Conservation (phyloP, 2,113 vertebrate genomes). For the Plestiodon gilberti region DNA sequence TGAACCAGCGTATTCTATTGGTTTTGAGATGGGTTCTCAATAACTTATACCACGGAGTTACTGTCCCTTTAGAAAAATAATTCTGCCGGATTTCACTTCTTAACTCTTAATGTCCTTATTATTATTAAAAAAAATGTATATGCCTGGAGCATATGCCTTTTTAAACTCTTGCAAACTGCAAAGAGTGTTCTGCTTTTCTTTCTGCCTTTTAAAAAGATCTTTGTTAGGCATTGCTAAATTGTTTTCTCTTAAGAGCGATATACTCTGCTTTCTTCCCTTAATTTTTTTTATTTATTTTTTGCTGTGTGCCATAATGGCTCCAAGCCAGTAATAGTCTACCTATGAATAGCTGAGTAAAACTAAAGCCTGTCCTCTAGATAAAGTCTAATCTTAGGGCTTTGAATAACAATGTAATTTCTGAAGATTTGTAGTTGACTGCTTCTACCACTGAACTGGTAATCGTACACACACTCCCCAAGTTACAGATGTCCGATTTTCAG, state of each 20-base stretch:
- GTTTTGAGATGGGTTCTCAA: not conserved
- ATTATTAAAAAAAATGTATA: not conserved
- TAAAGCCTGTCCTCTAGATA: not conserved
- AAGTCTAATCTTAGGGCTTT: not conserved
- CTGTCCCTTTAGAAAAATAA: not conserved
- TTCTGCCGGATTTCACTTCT: not conserved
- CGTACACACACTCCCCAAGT: too few relatives aligned
- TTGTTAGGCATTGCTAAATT: not conserved
- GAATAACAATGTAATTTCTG: not conserved
- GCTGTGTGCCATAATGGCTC: not conserved
- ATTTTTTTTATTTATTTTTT: too few relatives aligned
- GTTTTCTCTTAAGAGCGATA: not conserved
- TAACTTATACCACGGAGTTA: not conserved
- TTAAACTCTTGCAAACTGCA: not conserved
- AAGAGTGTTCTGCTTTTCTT: not conserved
- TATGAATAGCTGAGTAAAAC: not conserved
- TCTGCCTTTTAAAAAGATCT: not conserved
- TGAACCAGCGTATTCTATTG: not conserved
- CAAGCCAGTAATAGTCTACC: not conserved
- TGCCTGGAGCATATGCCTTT: not conserved
- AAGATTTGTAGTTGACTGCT: not conserved
- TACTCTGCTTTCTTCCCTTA: not conserved
- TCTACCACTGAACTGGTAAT: not conserved
- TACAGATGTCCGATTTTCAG: too few relatives aligned
- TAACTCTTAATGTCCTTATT: too few relatives aligned